Evolutionary conservation across 2,797 vertebrate genomes (phyloP).

Genomic region (Neomorphus geoffroyi): DNA sequence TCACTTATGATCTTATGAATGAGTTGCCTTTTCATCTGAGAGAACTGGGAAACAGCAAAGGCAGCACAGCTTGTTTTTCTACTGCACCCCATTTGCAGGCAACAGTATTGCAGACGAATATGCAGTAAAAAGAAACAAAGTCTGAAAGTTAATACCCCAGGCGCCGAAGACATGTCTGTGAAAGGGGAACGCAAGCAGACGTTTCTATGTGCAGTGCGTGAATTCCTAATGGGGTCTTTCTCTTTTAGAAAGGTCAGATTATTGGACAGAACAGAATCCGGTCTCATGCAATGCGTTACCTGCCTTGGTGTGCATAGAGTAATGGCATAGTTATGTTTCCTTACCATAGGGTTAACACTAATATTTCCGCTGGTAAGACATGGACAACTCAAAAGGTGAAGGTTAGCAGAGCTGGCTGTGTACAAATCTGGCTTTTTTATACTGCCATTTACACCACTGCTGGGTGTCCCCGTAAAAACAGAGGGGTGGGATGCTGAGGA

Average conservation of each 20-base stretch:
- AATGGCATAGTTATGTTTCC: not conserved
- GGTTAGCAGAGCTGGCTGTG: not conserved
- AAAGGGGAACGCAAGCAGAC: conserved; percentile 69
- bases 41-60: conserved; percentile 42
- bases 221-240: conserved; percentile 57
- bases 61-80: conserved; percentile 63
- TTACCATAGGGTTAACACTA: not conserved
- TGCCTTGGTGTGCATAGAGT: not conserved
- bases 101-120: conserved; percentile 45
- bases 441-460: not conserved
- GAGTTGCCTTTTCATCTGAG: conserved; percentile 1
- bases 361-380: not conserved
- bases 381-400: not conserved
- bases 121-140: conserved; percentile 76
- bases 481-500: not conserved
- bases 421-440: not conserved
- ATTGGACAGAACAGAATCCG: not conserved
- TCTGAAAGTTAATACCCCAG: conserved; percentile 77
- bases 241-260: conserved; percentile 27
- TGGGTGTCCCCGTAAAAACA: accelerated
- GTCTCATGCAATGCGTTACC: not conserved
- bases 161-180: conserved; percentile 67
- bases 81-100: conserved; percentile 54
- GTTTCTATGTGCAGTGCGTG: conserved; percentile 54
- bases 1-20: not conserved